Base-by-base conservation (phyloP, 1,140 invertebrate genomes). In the Drosophila nasuta region DNA sequence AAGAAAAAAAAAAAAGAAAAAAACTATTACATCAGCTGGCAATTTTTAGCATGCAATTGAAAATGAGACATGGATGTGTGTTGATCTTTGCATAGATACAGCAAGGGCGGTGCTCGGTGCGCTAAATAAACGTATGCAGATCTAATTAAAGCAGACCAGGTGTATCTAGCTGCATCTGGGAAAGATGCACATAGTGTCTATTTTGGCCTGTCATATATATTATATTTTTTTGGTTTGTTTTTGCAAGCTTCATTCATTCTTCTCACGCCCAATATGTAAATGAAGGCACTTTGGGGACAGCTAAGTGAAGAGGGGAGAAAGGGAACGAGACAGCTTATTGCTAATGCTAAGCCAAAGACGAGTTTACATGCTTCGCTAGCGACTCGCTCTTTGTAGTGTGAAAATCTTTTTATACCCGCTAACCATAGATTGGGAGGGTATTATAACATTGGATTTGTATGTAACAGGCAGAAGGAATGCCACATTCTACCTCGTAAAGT, bases 251-350 rank as follows among this genome's bases (percentile, higher is more conserved):
- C 58, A 58, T 70, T 64, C 58, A 77, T 79, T 77, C 79, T 87
- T 87, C 82, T 82, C 82, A 87, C 82, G 82, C 83, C 82, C 83
- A 87, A 87, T 79, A 87, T 87, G 82, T 82, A 87, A 87, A 87
- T 87, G 76, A 87, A 82, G 82, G 63, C 48, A 75, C 49, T 66
- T 54, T 20, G 54, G 54, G 65, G 52, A 15, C 56, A 58, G 54
- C 43, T 7, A 5, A 13, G 17, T 25, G 43, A 1, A 15, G 54
- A 60, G 30, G 10, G 46, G 38, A 30, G 17, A 33, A 45, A 41
- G 41, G 52, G 56, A 7, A 56, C 51, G 1, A 38, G 66, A 45
- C 0, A 60, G 48, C 57, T 58, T 85, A 67, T 75, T 75, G 81
- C 81, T 82, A 82, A 85, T 79, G 81, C 58, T 78, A 80, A 56